Base-by-base conservation (phyloP, 2,797 vertebrate species). In the Enoplosus armatus region DNA sequence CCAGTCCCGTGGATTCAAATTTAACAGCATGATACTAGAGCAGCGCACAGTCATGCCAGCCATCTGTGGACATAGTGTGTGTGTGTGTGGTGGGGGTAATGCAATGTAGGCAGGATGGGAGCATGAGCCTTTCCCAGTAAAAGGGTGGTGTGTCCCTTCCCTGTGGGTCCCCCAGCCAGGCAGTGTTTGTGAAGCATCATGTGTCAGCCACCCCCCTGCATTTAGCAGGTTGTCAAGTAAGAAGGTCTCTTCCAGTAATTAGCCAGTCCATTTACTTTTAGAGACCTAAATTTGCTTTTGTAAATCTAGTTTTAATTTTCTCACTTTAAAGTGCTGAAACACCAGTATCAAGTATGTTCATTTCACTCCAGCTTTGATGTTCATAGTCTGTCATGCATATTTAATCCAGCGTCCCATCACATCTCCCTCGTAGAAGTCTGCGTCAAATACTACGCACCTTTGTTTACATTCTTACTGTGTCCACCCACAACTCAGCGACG, bases 1-100 rank as follows among this genome's bases (percentile, higher is more conserved):
- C 93, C 95, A 94, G 96, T 93, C 94, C 94, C 90, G 77, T 92
- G 94, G 93, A 94, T 96, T 97, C 97, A 96, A 95, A 96, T 98
- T 97, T 98, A 98, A 97, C 96, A 94, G 95, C 93, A 91, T 97
- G 97, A 97, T 97, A 97, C 95, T 93, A 95, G 96, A 97, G 96
- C 93, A 95, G 95, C 78, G 75, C 95, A 93, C 94, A 95, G 95
- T 95, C 95, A 96, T 95, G 95, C 94, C 95, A 96, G 94, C 96
- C 96, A 95, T 97, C 95, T 96, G 94, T 94, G 87, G 87, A 89
- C 69, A 79, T 89, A 82, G 83, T 74, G 87, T 75, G 65, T 79
- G 82, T 48, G 35, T 37, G 35, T 37, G 35, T 37, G 33, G 81
- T 48, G 93, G 43, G 92, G 93, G 92, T 88, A 91, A 71, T 94